A percentile compares a stretch with the other conserved stretches of the same genome.
Evolutionary conservation across 2,113 vertebrate genomes (phyloP).

Genomic region (Psilopogon haemacephalus): DNA sequence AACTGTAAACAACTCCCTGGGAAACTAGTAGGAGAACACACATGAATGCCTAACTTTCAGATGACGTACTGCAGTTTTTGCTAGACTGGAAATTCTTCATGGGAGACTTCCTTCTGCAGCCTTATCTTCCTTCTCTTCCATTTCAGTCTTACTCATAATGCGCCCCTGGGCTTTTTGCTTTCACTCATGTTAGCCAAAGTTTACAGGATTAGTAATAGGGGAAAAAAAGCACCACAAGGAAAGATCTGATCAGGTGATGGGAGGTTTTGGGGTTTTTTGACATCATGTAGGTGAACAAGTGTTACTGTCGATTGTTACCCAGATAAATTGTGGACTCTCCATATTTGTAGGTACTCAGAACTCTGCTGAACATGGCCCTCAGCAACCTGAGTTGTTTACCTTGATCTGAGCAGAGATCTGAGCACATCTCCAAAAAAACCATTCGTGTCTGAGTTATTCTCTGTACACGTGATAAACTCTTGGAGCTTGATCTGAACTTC

Average conservation of each 20-base stretch:
- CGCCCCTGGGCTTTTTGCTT: background rate
- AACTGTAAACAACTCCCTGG: slow-evolving; percentile 2
- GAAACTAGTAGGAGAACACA: background rate
- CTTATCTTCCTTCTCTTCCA: background rate
- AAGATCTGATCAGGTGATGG: background rate
- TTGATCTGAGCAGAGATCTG: background rate
- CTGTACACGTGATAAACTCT: background rate
- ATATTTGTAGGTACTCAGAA: background rate
- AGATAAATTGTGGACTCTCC: background rate
- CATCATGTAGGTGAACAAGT: fast-evolving
- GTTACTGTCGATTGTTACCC: background rate
- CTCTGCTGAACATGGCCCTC: background rate
- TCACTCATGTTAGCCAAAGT: background rate
- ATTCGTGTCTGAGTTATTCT: background rate
- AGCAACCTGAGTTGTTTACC: background rate
- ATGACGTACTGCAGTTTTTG: background rate
- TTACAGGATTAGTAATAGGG: background rate
- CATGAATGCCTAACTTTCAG: background rate
- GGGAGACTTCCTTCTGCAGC: background rate
- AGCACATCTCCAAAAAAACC: background rate
- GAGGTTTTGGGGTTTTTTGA: fast-evolving
- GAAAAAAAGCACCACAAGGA: background rate
- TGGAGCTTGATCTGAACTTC: background rate
- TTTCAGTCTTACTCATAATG: background rate
- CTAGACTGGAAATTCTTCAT: background rate